Conservation (phyloP, 1,140 invertebrate species). For the Dreissena polymorpha region DNA sequence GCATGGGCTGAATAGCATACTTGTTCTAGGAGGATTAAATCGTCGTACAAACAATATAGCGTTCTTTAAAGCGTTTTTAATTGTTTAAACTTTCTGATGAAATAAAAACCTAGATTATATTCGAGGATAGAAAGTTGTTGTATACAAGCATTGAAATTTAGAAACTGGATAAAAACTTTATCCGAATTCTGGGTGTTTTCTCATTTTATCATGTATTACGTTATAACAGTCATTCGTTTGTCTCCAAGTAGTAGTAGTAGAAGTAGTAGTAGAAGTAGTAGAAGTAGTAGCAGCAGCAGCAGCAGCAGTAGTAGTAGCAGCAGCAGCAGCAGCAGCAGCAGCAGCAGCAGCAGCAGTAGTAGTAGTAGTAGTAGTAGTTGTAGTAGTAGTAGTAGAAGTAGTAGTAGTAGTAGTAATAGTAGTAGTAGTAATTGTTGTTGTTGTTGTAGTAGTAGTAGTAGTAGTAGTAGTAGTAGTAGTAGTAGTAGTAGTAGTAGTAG, state of each 20-base stretch:
- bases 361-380: not conserved
- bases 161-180: too few relatives aligned
- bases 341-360: not conserved
- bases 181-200: too few relatives aligned
- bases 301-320: not conserved
- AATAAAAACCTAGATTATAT: too few relatives aligned
- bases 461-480: slow-evolving; percentile 6
- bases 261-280: not conserved
- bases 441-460: slow-evolving; percentile 2
- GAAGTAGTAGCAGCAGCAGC: not conserved
- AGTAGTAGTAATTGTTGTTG: not conserved
- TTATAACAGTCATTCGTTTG: too few relatives aligned
- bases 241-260: not conserved
- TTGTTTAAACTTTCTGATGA: too few relatives aligned
- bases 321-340: not conserved
- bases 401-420: not conserved
- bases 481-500: not conserved
- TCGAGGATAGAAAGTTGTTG: too few relatives aligned
- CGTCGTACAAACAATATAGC: not conserved
- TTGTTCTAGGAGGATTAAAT: not conserved
- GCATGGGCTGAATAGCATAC: not conserved
- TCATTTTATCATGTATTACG: too few relatives aligned
- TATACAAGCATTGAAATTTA: too few relatives aligned
- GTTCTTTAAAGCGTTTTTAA: not conserved
- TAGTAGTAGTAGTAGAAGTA: not conserved